Evolutionary conservation across 2,797 vertebrate species (phyloP).

Genomic region (Coranthus polyacanthus): DNA sequence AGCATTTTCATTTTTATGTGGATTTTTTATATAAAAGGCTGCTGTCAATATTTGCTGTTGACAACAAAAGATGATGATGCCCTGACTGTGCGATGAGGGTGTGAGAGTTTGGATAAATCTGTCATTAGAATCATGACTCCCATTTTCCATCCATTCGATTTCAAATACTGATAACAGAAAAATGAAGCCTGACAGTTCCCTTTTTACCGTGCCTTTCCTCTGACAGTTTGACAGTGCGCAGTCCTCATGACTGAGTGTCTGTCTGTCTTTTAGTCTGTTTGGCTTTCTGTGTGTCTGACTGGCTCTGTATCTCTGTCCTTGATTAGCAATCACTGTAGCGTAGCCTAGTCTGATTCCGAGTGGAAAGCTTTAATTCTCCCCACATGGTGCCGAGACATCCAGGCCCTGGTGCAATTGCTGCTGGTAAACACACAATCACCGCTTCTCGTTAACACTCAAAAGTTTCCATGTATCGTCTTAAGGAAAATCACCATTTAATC

Average conservation of each 20-base stretch:
- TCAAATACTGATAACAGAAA: conserved; percentile 41
- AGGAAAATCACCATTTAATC: conserved; percentile 52
- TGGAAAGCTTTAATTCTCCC: conserved; percentile 69
- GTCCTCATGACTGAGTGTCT: conserved; percentile 49
- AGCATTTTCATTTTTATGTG: conserved; percentile 15
- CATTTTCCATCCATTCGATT: conserved; percentile 49
- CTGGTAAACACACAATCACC: conserved; percentile 66
- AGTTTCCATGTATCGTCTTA: conserved; percentile 62
- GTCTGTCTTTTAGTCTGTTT: conserved; percentile 28
- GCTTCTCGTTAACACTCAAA: conserved; percentile 60
- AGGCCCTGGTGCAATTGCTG: conserved; percentile 42
- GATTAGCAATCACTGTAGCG: conserved; percentile 67
- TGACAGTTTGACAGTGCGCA: conserved; percentile 70
- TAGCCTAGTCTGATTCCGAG: conserved; percentile 49
- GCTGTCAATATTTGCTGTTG: conserved; percentile 49
- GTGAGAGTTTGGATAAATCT: conserved; percentile 52
- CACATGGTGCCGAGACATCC: conserved; percentile 61
- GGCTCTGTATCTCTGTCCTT: conserved; percentile 44
- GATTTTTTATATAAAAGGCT: conserved; percentile 23
- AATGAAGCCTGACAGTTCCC: conserved; percentile 52
- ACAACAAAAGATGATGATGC: conserved; percentile 41
- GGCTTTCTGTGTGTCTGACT: conserved; percentile 13
- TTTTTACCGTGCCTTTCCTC: conserved; percentile 42
- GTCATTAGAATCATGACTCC: conserved; percentile 43
- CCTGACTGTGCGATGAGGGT: conserved; percentile 39